Evolutionary conservation across 2,888 invertebrate genomes (phyloP), one percentile per base, ranked within the genome.

Genomic region (Lymantria dispar): DNA sequence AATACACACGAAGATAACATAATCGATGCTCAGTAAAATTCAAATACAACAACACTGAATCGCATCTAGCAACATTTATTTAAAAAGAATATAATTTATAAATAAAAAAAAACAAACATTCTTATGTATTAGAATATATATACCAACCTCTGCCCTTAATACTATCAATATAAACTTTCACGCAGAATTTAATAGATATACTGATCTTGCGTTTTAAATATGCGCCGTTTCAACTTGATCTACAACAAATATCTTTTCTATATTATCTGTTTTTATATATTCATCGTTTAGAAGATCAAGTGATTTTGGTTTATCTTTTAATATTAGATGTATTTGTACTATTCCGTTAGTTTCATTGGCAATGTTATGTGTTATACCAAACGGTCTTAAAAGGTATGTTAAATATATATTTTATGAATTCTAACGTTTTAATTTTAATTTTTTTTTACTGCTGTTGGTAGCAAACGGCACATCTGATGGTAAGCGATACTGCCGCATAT

Each of bases 161-260:
- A 57, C 54, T 60, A 74, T 74, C 68, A 72, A 74, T 74, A 62
- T 64, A 51, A 68, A 74, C 75, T 74, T 76, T 76, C 76, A 72
- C 65, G 64, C 63, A 52, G 65, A 70, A 67, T 68, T 60, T 68
- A 62, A 65, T 67, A 59, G 64, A 70, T 66, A 64, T 40, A 47
- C 47, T 44, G 33, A 30, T 22, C 47, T 45, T 44, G 52, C 44
- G 47, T 52, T 52, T 48, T 45, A 43, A 43, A 9, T 29, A 36
- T 12, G 22, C 11, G 22, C 48, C 10, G 43, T n/a, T 38, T 9
- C 41, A 47, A 39, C 33, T 48, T 43, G 52, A 22, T 11, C 42
- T 40, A 13, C 7, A 9, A 14, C 15, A 40, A 38, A 7, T 2
- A 38, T 38, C 12, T 38, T n/a, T 38, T n/a, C 11, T n/a, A 38